Conservation (phyloP, 2,797 vertebrate genomes). For the Melanotaenia nigrans region DNA sequence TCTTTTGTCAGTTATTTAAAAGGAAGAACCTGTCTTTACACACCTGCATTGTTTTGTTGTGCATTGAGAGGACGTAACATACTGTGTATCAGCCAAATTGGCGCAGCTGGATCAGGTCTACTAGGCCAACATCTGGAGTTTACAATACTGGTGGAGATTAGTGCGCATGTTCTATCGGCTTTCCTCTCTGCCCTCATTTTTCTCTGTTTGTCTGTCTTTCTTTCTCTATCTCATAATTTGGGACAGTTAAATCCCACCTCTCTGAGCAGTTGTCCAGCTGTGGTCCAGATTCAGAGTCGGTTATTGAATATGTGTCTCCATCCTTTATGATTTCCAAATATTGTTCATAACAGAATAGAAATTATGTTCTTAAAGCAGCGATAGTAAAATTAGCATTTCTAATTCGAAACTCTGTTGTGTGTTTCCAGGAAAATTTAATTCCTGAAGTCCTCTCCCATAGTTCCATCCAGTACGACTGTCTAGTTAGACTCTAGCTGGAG, state of each 20-base stretch:
- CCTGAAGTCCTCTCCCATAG: conserved; percentile 37
- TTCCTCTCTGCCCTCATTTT: conserved; percentile 47
- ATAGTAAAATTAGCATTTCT: conserved; percentile 29
- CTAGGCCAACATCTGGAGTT: conserved; percentile 69
- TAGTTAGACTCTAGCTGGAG: conserved; percentile 43
- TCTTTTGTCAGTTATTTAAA: conserved; percentile 9
- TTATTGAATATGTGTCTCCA: conserved; percentile 19
- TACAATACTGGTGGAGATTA: conserved; percentile 60
- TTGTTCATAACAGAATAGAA: conserved; percentile 23
- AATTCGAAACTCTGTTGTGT: conserved; percentile 13
- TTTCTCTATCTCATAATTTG: conserved; percentile 47
- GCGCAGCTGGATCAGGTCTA: conserved; percentile 38
- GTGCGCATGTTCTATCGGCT: conserved; percentile 37
- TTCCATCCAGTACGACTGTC: conserved; percentile 45
- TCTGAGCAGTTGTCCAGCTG: conserved; percentile 55
- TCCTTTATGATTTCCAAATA: conserved; percentile 13
- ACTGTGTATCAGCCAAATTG: conserved; percentile 31
- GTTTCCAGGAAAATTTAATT: conserved; percentile 42
- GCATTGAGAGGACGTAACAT: conserved; percentile 24
- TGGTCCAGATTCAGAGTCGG: conserved; percentile 34
- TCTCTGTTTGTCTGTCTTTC: conserved; percentile 38
- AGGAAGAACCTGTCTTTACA: conserved; percentile 2
- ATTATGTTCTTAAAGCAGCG: conserved; percentile 16
- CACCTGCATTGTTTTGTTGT: conserved; percentile 14
- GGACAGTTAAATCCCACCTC: conserved; percentile 55